Conservation (phyloP, 2,113 vertebrate species). For the Tichodroma muraria region DNA sequence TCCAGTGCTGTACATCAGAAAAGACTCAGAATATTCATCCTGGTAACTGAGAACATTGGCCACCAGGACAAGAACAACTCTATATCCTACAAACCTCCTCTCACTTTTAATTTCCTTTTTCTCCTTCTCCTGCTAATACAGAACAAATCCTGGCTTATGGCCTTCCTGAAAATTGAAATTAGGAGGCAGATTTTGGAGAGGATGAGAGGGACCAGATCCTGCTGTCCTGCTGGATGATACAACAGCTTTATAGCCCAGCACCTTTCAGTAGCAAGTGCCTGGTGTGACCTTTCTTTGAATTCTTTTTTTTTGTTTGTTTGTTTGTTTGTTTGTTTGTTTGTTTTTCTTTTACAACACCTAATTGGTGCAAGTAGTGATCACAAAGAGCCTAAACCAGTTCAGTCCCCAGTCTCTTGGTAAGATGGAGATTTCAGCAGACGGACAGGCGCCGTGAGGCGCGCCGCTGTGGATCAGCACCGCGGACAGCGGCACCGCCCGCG, state of each 20-base stretch:
- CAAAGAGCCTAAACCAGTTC: background rate
- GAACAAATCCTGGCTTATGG: background rate
- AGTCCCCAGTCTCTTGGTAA: accelerated
- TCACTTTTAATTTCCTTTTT: background rate
- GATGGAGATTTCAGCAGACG: accelerated
- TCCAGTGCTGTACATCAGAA: background rate
- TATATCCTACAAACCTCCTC: background rate
- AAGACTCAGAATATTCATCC: background rate
- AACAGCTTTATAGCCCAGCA: background rate
- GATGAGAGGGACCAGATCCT: background rate
- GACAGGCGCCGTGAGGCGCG: background rate
- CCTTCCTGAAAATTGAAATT: background rate
- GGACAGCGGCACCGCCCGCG: slow-evolving; percentile 45
- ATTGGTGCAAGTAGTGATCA: background rate
- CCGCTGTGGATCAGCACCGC: slow-evolving; percentile 52
- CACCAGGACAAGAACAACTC: background rate
- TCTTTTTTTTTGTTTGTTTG: background rate
- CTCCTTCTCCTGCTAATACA: background rate
- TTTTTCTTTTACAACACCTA: accelerated
- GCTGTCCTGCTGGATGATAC: background rate
- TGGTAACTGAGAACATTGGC: background rate
- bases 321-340: no score
- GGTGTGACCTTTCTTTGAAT: background rate
- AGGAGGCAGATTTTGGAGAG: background rate
- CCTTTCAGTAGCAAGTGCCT: background rate